Evolutionary conservation across 2,113 vertebrate genomes (phyloP), one percentile per base, ranked within the genome.

Genomic region (Rhinopomastus cyanomelas): DNA sequence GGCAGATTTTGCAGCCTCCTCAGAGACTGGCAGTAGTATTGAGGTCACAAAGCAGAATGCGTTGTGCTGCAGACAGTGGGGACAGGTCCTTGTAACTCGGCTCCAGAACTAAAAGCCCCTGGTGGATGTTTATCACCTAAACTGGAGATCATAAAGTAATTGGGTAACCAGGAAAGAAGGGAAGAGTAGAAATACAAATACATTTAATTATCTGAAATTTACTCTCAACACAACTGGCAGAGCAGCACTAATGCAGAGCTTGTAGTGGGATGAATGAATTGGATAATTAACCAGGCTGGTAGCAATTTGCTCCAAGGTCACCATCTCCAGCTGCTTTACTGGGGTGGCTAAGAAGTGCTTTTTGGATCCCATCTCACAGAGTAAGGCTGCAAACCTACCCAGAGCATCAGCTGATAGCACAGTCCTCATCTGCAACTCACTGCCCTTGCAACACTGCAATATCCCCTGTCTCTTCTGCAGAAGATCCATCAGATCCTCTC

Each of bases 21-120:
- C 2, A 0, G 34, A 3, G 2, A 21, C 2, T 0, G 26, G 4
- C 3, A 1, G n/a, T 2, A 0, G 25, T 5, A 2, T 32, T 3
- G 21, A 1, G 27, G 49, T 2, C 10, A 0, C 44, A 21, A 46
- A 32, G 12, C 2, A 3, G 2, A 5, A 29, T 36, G 2, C 1
- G 1, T 1, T 1, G 6, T 5, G 25, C 46, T 16, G 60, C 32
- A 13, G 80, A 6, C 44, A 39, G 44, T 13, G 4, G 46, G n/a
- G 21, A 11, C 8, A 1, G 4, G 29, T 49, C 27, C 68, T 42
- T 18, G 32, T 10, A 29, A n/a, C 20, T 13, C 1, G 8, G 15
- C 9, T 6, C 56, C 62, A 52, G 68, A 67, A 52, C 29, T 3
- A 1, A n/a, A 8, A 61, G 29, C 60, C 2, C 1, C 36, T 22